Conservation (phyloP, 2,888 invertebrate species). For the Conus canariensis region DNA sequence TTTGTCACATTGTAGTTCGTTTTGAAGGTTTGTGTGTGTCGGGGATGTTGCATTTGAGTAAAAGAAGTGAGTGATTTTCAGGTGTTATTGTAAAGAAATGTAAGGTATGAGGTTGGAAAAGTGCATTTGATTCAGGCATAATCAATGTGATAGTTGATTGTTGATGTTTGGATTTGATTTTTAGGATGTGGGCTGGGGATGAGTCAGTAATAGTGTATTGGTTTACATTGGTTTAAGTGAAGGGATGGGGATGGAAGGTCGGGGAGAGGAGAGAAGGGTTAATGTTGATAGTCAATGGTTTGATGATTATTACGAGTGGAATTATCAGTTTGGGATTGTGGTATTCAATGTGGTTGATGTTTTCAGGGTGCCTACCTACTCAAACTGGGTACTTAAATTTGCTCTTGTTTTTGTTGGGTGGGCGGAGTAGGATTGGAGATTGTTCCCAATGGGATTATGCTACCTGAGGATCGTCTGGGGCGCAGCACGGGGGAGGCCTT, state of each 20-base stretch:
- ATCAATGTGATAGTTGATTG: too few species aligned
- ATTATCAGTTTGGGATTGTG: slow-evolving; percentile 23
- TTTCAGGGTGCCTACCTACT: slow-evolving; percentile 39
- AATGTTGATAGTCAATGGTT: background rate
- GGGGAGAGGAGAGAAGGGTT: too few species aligned
- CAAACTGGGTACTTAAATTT: slow-evolving; percentile 40
- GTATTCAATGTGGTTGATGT: slow-evolving; percentile 36
- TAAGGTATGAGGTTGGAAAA: too few species aligned
- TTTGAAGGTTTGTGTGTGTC: too few species aligned
- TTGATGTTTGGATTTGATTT: background rate
- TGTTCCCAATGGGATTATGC: slow-evolving; percentile 98
- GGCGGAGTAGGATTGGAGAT: slow-evolving; percentile 92
- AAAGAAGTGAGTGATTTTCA: too few species aligned
- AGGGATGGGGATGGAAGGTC: background rate
- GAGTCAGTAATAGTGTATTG: background rate
- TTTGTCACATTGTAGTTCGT: too few species aligned
- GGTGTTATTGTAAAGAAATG: too few species aligned
- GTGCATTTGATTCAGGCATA: too few species aligned
- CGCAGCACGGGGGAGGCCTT: slow-evolving; percentile 99
- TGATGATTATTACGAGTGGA: background rate
- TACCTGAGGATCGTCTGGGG: slow-evolving; percentile 98
- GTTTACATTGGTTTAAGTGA: background rate
- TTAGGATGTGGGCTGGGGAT: background rate
- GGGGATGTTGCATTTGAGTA: too few species aligned
- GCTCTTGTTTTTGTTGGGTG: slow-evolving; percentile 71